phyloP scores from a whole-genome alignment of 2,113 vertebrate genomes.

The Phainopepla nitens region DNA sequence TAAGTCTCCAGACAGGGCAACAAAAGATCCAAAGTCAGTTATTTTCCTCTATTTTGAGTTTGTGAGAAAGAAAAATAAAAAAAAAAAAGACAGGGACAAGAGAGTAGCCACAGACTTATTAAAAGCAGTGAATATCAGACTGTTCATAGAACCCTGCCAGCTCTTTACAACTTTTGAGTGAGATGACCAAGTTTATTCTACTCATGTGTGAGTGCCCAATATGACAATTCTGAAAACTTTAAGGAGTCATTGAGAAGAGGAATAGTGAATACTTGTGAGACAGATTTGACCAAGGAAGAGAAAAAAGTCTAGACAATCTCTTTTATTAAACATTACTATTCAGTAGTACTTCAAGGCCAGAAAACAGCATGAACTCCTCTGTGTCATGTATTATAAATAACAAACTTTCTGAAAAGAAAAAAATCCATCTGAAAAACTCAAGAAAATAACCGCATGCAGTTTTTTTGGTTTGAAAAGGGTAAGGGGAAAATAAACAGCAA shows the following conservation, averaged over 20 bases:
- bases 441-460: fast-evolving
- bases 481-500: fast-evolving
- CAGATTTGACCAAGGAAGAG: not conserved
- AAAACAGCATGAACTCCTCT: not conserved
- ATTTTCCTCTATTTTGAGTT: not conserved
- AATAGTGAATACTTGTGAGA: not conserved
- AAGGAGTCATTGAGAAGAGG: not conserved
- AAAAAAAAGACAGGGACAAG: not conserved
- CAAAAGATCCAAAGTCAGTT: not conserved
- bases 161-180: not conserved
- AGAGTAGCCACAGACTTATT: not conserved
- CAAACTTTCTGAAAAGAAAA: not conserved
- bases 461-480: not conserved
- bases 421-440: not conserved
- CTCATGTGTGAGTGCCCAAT: not conserved
- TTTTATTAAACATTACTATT: not conserved
- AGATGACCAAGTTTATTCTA: not conserved
- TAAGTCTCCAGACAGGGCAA: not conserved
- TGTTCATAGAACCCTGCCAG: not conserved
- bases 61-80: no score
- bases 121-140: not conserved
- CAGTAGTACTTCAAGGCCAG: not conserved
- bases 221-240: not conserved
- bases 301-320: not conserved
- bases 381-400: not conserved